Base-by-base conservation (phyloP, 2,113 vertebrate genomes). In the Cynocephalus volans region DNA sequence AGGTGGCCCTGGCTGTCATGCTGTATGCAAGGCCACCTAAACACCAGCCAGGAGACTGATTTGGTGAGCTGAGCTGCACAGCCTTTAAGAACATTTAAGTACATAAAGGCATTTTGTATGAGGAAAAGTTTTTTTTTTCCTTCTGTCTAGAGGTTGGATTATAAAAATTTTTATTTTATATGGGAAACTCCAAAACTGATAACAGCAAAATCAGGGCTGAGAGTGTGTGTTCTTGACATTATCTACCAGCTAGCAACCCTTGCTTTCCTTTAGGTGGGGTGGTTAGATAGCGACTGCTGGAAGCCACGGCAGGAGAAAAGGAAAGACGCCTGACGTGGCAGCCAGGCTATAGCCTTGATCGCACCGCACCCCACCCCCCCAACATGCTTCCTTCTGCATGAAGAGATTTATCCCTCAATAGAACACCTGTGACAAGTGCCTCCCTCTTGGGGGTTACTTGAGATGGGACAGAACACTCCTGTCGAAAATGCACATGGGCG, bases 401-500 rank as follows among this genome's bases (percentile, higher is more conserved):
- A 26, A 73, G 36, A 69, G 88, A 33, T 10, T 17, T 14, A 4
- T 18, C 33, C 15, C 65, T 72, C 54, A 41, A 9, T 31, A 24
- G n/a, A 45, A 41, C n/a, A 54, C 36, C 83, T 64, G 45, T 0
- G 1, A 13, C 83, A 65, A 33, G 12, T 24, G 14, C 36, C 54
- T 6, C 58, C 15, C 48, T 10, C 28, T 15, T 36, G 24, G n/a
- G 19, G 79, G 24, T 60, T 75, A 41, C 73, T 50, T 50, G 60
- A 56, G 88, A 86, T 0, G 0, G 50, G 70, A 76, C 70, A 65
- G 48, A n/a, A 56, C 5, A 8, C 28, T 3, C 18, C 14, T 41
- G 24, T 12, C 26, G 3, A 17, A 54, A 23, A 33, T 1, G 28
- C 2, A 13, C 3, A 0, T 4, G 5, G 50, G 33, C 84, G 13